These are phyloP conservation scores for Musca domestica DNA, from an alignment of 1,140 invertebrate species.

Conservation along the genomic window DNA sequence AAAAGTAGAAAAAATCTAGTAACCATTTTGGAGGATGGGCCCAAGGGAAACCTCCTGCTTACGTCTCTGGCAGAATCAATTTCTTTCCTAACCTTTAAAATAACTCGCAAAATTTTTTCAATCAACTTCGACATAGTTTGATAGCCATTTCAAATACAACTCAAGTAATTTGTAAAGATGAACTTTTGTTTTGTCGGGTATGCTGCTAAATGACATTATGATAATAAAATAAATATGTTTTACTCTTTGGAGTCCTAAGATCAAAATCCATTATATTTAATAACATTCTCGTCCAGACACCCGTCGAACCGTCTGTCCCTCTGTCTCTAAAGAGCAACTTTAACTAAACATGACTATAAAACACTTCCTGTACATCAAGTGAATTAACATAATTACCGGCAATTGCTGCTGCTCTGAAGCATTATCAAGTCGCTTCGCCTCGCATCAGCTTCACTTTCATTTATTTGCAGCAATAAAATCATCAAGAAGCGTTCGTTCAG, in stretches of 20 bases:
- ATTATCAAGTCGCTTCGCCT: neutral
- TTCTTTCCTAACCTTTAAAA: too few relatives aligned
- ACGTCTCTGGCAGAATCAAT: too few relatives aligned
- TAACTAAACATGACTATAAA: slow-evolving; percentile 1
- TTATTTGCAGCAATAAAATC: slow-evolving; percentile 1
- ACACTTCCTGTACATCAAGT: slow-evolving; percentile 3
- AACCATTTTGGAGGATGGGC: too few relatives aligned
- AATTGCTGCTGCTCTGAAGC: neutral
- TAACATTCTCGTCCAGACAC: neutral
- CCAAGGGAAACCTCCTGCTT: too few relatives aligned
- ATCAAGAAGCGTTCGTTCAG: neutral
- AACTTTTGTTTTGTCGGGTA: too few relatives aligned
- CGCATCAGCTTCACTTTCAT: neutral
- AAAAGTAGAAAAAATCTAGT: too few relatives aligned
- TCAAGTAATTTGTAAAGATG: too few relatives aligned
- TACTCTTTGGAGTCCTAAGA: neutral
- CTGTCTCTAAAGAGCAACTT: neutral
- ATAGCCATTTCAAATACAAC: too few relatives aligned
- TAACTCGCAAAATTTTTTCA: too few relatives aligned
- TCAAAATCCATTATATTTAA: neutral
- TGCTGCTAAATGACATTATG: too few relatives aligned
- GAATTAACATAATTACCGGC: slow-evolving; percentile 13
- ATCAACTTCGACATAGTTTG: too few relatives aligned
- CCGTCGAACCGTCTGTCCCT: neutral
- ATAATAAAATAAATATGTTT: too few relatives aligned